A percentile compares a stretch with the other conserved stretches of the same genome.
These are phyloP conservation scores for Seriola dumerili DNA, from an alignment of 2,113 vertebrate species.

Conservation along the genomic window DNA sequence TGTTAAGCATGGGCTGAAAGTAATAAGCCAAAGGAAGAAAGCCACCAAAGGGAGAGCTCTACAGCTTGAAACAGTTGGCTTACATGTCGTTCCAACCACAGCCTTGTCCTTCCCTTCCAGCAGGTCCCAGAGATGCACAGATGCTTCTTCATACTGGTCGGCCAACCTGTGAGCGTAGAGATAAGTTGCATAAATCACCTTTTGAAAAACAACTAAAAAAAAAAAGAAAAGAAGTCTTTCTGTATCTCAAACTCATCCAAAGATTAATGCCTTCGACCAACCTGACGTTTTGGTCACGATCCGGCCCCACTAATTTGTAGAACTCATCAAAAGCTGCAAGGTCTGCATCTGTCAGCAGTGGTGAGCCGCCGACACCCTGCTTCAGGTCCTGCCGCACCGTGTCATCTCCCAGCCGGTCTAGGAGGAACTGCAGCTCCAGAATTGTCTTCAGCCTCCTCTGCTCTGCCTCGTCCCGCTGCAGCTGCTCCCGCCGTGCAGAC, in stretches of 20 bases:
- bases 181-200: not conserved
- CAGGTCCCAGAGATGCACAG: constrained; percentile 95
- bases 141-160: constrained; percentile 96
- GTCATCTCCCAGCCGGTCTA: constrained; percentile 95
- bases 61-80: too few species aligned
- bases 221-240: not conserved
- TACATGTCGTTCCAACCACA: constrained; percentile 97
- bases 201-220: not conserved
- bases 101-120: constrained; percentile 95
- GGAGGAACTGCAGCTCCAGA: constrained; percentile 93
- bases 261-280: constrained; percentile 58
- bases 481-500: constrained; percentile 93
- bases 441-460: constrained; percentile 93
- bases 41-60: not conserved
- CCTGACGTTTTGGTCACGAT: constrained; percentile 93
- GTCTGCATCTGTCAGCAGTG: constrained; percentile 89
- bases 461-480: constrained; percentile 94
- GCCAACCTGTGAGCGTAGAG: constrained; percentile 83
- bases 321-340: constrained; percentile 92
- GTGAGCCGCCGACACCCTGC: constrained; percentile 87
- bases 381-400: constrained; percentile 92
- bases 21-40: not conserved
- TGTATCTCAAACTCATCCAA: not conserved
- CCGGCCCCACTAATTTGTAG: constrained; percentile 96
- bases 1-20: not conserved